Evolutionary conservation across 2,888 invertebrate species (phyloP), one percentile per base, ranked within the genome.

Genomic region (Cataglyphis altisquamis): DNA sequence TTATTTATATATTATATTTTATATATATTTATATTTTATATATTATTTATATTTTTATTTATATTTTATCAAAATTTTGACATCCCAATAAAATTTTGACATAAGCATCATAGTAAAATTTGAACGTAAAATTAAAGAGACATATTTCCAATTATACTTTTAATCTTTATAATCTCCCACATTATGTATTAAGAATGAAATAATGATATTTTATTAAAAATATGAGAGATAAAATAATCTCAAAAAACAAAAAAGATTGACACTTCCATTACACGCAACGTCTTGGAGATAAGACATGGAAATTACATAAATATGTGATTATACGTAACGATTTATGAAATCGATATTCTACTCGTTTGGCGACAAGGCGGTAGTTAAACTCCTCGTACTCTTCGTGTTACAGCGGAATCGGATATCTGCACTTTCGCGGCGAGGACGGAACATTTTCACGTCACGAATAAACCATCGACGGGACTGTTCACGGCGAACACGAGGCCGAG

Each of bases 331-430:
- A 45, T 48, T 45, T 15, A 36, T 45, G 8, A 70, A 45, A 45
- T 78, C 72, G 48, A 48, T 48, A 48, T 48, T 48, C 18, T 48
- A 18, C 18, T 48, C 60, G 21, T 70, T 45, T 36, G 70, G 60
- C 60, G 70, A 78, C 72, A 70, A 12, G 77, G 12, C 67, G 67
- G 57, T 77, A 67, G 70, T 78, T 78, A 78, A 78, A 18, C 29
- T 48, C 12, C 8, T 52, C 60, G 36, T 62, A 45, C 48, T 18
- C 41, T 48, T 64, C 57, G 25, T 87, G 84, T 90, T 90, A 74
- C 96, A 98, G 98, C 98, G 95, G 98, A 98, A 96, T 97, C 98
- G 94, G 98, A 98, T 96, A 97, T 98, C 95, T 97, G 97, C 93
- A 97, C 97, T 94, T 98, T 98, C 96, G 98, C 98, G 91, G 95